These are phyloP conservation scores for Diglossa cyanea DNA, from an alignment of 2,797 vertebrate genomes.

Conservation along the genomic window DNA sequence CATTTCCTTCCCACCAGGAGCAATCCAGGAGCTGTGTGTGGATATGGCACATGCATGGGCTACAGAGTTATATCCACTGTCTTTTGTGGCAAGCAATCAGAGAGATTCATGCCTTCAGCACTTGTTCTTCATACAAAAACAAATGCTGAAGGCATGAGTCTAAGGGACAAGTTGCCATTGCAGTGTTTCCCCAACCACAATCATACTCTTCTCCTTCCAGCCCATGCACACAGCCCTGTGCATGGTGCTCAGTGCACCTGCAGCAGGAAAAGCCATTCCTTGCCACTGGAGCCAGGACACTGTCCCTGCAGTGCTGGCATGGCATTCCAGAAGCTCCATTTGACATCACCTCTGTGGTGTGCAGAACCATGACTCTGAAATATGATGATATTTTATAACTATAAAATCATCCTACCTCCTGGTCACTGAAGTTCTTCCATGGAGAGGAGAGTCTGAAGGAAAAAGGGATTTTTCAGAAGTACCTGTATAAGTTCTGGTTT, in stretches of 20 bases:
- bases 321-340: background rate
- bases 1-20: background rate
- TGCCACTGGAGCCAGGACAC: background rate
- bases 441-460: background rate
- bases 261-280: background rate
- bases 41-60: background rate
- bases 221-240: fast-evolving
- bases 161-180: background rate
- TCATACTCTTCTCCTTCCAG: background rate
- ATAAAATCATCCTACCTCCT: background rate
- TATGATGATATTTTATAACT: background rate
- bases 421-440: background rate
- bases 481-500: fast-evolving
- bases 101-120: background rate
- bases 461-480: background rate
- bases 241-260: background rate
- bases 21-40: background rate
- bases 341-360: background rate
- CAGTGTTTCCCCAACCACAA: background rate
- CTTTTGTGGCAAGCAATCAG: background rate
- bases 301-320: background rate
- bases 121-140: background rate
- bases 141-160: too few species aligned
- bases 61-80: background rate
- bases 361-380: background rate